A percentile compares a stretch with the other conserved stretches of the same genome.
Evolutionary conservation across 1,140 invertebrate species (phyloP).

Genomic region (honey bee (Apis mellifera)): Amel_HAv3.1 CM009940.2:8084501-8085000

Average conservation of each 20-base stretch:
- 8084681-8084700: background rate
- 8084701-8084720: too few species aligned
- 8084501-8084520: conserved; percentile 21
- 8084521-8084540: conserved; percentile 23
- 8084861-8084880: background rate
- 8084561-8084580: conserved; percentile 32
- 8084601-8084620: background rate
- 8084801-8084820: too few species aligned
- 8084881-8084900: background rate
- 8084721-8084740: too few species aligned
- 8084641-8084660: conserved; percentile 20
- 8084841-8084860: background rate
- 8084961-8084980: background rate
- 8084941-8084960: background rate
- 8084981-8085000: background rate
- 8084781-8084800: background rate
- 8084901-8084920: background rate
- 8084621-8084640: conserved; percentile 8
- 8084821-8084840: background rate
- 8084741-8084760: background rate
- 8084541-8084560: conserved; percentile 31
- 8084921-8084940: background rate
- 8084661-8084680: background rate
- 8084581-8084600: conserved; percentile 33
- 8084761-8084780: background rate